phyloP scores from a whole-genome alignment of 2,888 invertebrate genomes.

The Trachelus tabidus region DNA sequence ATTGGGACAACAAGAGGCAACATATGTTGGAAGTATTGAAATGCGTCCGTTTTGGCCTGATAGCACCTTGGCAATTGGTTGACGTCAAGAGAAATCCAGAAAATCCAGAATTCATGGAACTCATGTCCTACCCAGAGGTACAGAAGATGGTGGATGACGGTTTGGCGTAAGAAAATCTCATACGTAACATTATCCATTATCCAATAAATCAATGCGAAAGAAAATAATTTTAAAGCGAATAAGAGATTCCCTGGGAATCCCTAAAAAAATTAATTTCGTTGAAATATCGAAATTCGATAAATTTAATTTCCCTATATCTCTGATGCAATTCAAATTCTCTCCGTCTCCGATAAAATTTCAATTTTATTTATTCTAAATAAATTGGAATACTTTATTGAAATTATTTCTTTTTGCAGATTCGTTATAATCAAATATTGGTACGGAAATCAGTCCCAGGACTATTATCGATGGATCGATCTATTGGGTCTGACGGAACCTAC shows the following conservation, averaged over 20 bases:
- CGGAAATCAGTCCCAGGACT: conserved; percentile 77
- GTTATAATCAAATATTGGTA: conserved; percentile 85
- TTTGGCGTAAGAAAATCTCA: conserved; percentile 72
- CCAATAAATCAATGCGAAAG: neutral
- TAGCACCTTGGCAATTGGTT: conserved; percentile 84
- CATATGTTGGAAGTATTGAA: conserved; percentile 73
- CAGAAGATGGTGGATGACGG: conserved; percentile 85
- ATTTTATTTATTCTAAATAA: neutral
- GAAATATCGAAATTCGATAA: neutral
- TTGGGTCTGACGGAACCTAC: conserved; percentile 77
- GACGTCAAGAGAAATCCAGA: conserved; percentile 81
- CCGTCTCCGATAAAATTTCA: too few species aligned
- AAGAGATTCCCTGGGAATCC: neutral
- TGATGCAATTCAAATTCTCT: neutral
- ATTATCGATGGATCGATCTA: conserved; percentile 78
- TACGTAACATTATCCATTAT: neutral
- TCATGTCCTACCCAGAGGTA: conserved; percentile 76
- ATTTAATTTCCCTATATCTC: neutral
- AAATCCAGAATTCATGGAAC: conserved; percentile 77
- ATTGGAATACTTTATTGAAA: neutral
- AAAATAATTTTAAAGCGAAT: neutral
- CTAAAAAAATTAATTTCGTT: neutral
- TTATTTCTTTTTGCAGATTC: conserved; percentile 67
- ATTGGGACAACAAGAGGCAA: conserved; percentile 74
- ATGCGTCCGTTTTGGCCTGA: conserved; percentile 82